Evolutionary conservation across 1,140 invertebrate genomes (phyloP).

Genomic region (Drosophila kepulauana): DNA sequence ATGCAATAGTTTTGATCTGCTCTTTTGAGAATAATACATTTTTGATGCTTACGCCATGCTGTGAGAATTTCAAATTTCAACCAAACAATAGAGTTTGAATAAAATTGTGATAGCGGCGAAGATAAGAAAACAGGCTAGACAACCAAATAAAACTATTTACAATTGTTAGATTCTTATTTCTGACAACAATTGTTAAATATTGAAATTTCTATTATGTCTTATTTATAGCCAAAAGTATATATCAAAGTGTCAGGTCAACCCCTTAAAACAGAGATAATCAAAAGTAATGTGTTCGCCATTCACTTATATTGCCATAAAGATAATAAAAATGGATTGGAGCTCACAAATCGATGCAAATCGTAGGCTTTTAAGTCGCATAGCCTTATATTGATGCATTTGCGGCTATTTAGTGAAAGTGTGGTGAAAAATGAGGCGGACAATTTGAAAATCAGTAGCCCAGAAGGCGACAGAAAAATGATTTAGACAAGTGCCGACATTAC

Average conservation of each 20-base stretch:
- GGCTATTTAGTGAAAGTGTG: slow-evolving; percentile 65
- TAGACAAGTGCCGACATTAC: slow-evolving; percentile 38
- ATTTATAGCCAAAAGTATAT: neutral
- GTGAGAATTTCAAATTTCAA: neutral
- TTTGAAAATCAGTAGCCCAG: slow-evolving; percentile 62
- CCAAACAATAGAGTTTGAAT: neutral
- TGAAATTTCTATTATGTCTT: too few species aligned
- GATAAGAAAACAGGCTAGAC: neutral
- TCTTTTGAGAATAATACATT: slow-evolving; percentile 25
- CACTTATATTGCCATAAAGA: slow-evolving; percentile 2
- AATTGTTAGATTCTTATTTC: neutral
- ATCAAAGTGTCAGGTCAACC: neutral
- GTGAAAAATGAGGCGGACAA: slow-evolving; percentile 50
- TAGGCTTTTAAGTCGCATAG: neutral
- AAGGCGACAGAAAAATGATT: slow-evolving; percentile 44
- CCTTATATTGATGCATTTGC: slow-evolving; percentile 11
- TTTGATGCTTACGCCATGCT: slow-evolving; percentile 8
- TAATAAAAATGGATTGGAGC: slow-evolving; percentile 26
- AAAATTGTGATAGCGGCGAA: neutral
- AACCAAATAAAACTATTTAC: neutral
- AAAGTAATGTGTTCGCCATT: neutral
- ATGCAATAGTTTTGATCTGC: slow-evolving; percentile 18
- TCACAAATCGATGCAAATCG: slow-evolving; percentile 45
- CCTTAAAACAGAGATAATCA: neutral
- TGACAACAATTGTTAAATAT: too few species aligned